A percentile compares a stretch with the other conserved stretches of the same genome.
phyloP scores from a whole-genome alignment of 2,113 vertebrate genomes.

The Notiomystis cincta region DNA sequence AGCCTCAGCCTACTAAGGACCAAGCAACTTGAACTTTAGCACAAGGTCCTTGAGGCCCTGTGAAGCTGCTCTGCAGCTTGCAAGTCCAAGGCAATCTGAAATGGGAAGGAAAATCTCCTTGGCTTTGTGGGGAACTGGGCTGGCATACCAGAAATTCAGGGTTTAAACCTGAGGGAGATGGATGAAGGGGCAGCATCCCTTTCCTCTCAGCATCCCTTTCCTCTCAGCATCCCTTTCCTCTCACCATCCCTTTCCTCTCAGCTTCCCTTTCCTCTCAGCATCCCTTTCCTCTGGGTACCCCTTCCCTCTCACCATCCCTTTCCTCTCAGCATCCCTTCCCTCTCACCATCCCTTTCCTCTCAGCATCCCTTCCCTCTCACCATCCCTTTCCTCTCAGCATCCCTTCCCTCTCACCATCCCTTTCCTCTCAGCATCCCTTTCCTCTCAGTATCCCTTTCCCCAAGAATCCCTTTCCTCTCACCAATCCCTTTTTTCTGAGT shows the following conservation, averaged over 20 bases:
- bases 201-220: background rate
- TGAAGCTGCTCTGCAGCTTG: background rate
- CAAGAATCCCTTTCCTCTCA: no score
- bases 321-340: no score
- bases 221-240: background rate
- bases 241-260: fast-evolving
- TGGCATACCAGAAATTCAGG: background rate
- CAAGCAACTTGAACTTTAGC: background rate
- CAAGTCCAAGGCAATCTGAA: background rate
- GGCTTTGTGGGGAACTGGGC: background rate
- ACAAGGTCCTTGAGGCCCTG: background rate
- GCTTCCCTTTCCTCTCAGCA: fast-evolving
- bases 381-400: background rate
- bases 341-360: background rate
- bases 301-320: background rate
- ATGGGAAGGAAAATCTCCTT: background rate
- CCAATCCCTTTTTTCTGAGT: no score
- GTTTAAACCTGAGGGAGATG: background rate
- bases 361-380: fast-evolving
- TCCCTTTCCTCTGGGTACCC: fast-evolving
- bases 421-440: no score
- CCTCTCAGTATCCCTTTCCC: background rate
- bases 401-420: background rate
- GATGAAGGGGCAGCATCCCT: background rate
- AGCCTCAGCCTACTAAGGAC: background rate